Evolutionary conservation across 2,113 vertebrate genomes (phyloP).

Genomic region (Coturnix japonica): DNA sequence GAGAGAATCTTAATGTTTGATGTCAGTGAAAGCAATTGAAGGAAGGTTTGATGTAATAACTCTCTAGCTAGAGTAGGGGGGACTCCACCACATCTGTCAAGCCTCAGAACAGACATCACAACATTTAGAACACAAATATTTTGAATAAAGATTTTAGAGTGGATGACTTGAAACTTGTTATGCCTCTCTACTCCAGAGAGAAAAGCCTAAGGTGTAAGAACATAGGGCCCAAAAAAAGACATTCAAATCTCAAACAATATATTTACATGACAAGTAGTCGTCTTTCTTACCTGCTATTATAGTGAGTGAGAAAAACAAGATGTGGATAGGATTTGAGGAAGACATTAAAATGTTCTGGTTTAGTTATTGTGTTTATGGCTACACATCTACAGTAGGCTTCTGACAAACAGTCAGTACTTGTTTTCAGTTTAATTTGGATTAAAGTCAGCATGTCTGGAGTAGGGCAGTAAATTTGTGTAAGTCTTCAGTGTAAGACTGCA

Average conservation of each 20-base stretch:
- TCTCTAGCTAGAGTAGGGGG: background rate
- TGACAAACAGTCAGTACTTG: background rate
- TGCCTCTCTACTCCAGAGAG: background rate
- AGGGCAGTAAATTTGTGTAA: background rate
- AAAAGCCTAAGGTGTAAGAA: background rate
- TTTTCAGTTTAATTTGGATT: background rate
- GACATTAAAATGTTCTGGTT: background rate
- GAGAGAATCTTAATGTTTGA: background rate
- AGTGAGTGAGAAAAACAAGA: background rate
- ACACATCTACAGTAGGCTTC: background rate
- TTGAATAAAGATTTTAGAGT: background rate
- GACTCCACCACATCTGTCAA: background rate
- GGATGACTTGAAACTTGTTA: background rate
- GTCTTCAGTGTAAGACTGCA: background rate
- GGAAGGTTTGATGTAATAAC: background rate
- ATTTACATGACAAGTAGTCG: background rate
- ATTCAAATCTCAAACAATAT: background rate
- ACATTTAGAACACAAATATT: background rate
- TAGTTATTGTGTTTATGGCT: background rate
- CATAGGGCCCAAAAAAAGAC: background rate
- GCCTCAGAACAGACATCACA: background rate
- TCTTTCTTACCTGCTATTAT: background rate
- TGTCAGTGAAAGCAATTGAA: background rate
- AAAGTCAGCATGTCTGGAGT: background rate
- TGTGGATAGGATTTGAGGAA: background rate